Base-by-base conservation (phyloP, 2,888 invertebrate species). In the Deilephila porcellus region DNA sequence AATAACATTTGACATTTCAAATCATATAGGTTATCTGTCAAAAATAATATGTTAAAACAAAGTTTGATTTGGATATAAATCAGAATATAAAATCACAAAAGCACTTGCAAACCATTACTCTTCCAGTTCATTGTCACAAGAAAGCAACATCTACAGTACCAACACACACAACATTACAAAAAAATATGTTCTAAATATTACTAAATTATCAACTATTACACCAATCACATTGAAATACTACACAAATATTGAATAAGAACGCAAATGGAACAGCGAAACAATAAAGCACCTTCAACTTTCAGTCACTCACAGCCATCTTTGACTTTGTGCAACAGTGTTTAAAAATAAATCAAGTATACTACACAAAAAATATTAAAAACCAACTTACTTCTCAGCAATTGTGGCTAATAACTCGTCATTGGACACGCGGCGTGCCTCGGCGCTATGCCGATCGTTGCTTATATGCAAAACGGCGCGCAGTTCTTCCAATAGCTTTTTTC, bases 391-490 rank as follows among this genome's bases (percentile, higher is more conserved):
- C 88, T 98, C 97, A 82, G 98, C 98, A 90, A 99, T 97, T 74
- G 98, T 97, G 81, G 97, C 96, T 81, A 98, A 95, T 90, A 97
- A 96, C 90, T 99, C 98, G 94, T 98, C 98, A 93, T 98, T 98
- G 74, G 98, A 97, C 84, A 98, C 98, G 91, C 98, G 96, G 82
- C 98, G 96, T 82, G 98, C 96, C 95, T 99, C 99, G 73, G 98
- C 98, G 85, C 97, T 97, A 93, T 99, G 98, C 82, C 99, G 96
- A 91, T 99, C 99, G 88, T 97, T 96, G 77, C 98, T 97, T 90
- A 99, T 98, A 92, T 98, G 98, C 90, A 97, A 96, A 87, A 96
- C 96, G 89, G 96, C 96, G 86, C 98, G 97, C 81, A 98, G 95
- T 87, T 98, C 98, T 89, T 97, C 97, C 72, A 99, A 95, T 84